These are phyloP conservation scores for Ochropleura leucogaster DNA, from an alignment of 2,888 invertebrate genomes.

Conservation along the genomic window DNA sequence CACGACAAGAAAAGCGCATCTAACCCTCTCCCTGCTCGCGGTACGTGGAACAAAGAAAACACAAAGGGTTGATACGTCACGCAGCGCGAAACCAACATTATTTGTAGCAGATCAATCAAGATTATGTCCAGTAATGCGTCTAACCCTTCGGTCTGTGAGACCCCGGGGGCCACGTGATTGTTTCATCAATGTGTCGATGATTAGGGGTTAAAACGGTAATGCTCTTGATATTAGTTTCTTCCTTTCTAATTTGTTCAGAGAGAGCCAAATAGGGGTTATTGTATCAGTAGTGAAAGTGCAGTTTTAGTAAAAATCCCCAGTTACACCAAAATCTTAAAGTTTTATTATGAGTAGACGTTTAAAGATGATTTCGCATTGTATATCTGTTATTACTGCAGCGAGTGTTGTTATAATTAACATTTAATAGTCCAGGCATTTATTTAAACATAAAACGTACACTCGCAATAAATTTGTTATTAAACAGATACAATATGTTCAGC, in stretches of 20 bases:
- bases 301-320: slow-evolving; percentile 3
- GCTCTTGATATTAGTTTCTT: slow-evolving; percentile 72
- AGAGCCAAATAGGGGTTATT: slow-evolving; percentile 44
- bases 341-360: slow-evolving; percentile 24
- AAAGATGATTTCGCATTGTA: slow-evolving; percentile 27
- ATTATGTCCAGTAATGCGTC: slow-evolving; percentile 85
- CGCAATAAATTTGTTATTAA: slow-evolving; percentile 57
- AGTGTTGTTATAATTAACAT: slow-evolving; percentile 50
- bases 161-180: slow-evolving; percentile 78
- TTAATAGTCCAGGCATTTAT: slow-evolving; percentile 56
- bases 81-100: slow-evolving; percentile 80
- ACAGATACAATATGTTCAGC: slow-evolving; percentile 46
- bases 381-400: slow-evolving; percentile 40
- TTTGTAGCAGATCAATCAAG: slow-evolving; percentile 90
- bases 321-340: slow-evolving; percentile 13
- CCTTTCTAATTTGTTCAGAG: slow-evolving; percentile 65
- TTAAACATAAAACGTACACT: slow-evolving; percentile 46
- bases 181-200: slow-evolving; percentile 85
- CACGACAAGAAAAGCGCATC: slow-evolving; percentile 73
- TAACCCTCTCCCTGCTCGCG: slow-evolving; percentile 68
- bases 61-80: slow-evolving; percentile 71
- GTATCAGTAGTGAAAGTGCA: slow-evolving; percentile 18
- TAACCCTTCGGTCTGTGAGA: slow-evolving; percentile 80
- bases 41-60: slow-evolving; percentile 69
- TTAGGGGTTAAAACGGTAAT: slow-evolving; percentile 80